Conservation (phyloP, 2,888 invertebrate species). For the Thalpophila matura region DNA sequence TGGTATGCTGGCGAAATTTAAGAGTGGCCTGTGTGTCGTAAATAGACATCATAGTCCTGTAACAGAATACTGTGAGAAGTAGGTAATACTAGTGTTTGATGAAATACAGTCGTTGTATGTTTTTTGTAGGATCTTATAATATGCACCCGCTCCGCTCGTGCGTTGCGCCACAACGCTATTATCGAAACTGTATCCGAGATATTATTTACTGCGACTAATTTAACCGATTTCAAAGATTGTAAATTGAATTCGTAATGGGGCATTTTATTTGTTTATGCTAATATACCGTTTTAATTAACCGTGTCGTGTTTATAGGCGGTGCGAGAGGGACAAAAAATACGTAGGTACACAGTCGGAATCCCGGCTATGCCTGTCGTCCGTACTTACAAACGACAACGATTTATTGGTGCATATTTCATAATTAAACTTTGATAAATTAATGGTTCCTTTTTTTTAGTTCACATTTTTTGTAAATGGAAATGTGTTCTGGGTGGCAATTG, state of each 20-base stretch:
- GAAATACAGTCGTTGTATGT: too few species aligned
- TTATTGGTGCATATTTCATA: slow-evolving; percentile 85
- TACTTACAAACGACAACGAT: slow-evolving; percentile 74
- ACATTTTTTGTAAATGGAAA: slow-evolving; percentile 60
- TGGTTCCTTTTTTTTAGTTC: slow-evolving; percentile 67
- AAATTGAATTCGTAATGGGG: slow-evolving; percentile 90
- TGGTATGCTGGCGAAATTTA: too few species aligned
- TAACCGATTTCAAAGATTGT: slow-evolving; percentile 88
- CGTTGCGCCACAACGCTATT: slow-evolving; percentile 68
- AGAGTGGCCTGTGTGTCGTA: too few species aligned
- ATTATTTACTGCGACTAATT: slow-evolving; percentile 90
- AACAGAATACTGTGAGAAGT: too few species aligned
- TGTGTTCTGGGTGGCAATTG: slow-evolving; percentile 69
- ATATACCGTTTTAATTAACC: slow-evolving; percentile 88
- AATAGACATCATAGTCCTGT: too few species aligned
- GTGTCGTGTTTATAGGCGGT: slow-evolving; percentile 72
- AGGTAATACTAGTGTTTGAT: too few species aligned
- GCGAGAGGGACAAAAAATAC: slow-evolving; percentile 68
- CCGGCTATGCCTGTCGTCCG: slow-evolving; percentile 71
- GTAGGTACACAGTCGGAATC: slow-evolving; percentile 69
- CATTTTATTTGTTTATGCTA: slow-evolving; percentile 91
- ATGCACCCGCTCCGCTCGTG: slow-evolving; percentile 35
- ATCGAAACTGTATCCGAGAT: slow-evolving; percentile 81
- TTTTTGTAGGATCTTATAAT: too few species aligned
- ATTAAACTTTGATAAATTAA: slow-evolving; percentile 81